These are phyloP conservation scores for Heptranchias perlo DNA, from an alignment of 2,113 vertebrate species.

Conservation along the genomic window DNA sequence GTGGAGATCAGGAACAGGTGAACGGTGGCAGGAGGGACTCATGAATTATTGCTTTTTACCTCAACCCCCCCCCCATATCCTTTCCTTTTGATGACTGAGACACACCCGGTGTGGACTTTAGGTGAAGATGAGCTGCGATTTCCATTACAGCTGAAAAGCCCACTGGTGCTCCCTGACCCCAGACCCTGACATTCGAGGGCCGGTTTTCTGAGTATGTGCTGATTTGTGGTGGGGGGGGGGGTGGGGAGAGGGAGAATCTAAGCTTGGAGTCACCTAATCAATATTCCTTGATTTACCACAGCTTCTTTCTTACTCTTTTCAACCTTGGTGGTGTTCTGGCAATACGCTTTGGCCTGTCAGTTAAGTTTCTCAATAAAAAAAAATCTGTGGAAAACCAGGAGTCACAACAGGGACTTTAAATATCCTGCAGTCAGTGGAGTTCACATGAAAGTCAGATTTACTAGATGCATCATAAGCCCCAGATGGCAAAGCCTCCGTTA, in stretches of 20 bases:
- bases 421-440: not conserved
- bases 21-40: not conserved
- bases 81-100: not conserved
- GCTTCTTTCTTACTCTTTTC: not conserved
- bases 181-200: not conserved
- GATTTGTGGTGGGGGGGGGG: not conserved
- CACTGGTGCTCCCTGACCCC: not conserved
- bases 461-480: not conserved
- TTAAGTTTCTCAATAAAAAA: not conserved
- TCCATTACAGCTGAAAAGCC: no score
- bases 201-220: not conserved
- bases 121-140: not conserved
- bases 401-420: not conserved
- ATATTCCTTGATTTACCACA: not conserved
- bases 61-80: not conserved
- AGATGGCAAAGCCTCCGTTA: not conserved
- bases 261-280: not conserved
- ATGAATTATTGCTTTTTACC: not conserved
- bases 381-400: constrained; percentile 5
- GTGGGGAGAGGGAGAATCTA: not conserved
- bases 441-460: constrained; percentile 6
- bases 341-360: not conserved
- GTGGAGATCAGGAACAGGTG: not conserved
- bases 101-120: not conserved
- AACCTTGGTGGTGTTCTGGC: not conserved